Evolutionary conservation across 1,140 invertebrate genomes (phyloP), one percentile per base, ranked within the genome.

Genomic region (Lethrus apterus): DNA sequence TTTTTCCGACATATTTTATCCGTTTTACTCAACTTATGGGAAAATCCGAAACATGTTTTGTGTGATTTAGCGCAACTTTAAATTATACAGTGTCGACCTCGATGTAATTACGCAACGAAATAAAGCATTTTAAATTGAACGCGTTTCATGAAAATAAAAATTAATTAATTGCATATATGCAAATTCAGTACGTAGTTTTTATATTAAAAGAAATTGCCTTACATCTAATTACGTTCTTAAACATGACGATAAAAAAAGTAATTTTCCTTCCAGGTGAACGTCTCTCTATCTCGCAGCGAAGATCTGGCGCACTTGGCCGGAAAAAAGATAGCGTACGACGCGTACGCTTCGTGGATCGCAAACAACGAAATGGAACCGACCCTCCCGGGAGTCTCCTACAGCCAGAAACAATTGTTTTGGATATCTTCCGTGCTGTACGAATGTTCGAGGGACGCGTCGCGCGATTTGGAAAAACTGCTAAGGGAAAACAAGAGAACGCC

Each of bases 251-350:
- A n/a, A n/a, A n/a, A n/a, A n/a, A 9, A 40, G 19, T 17, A 21
- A 21, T 5, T 7, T 14, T 43, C 11, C 1, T 66, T 66, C 10
- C 57, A 90, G 86, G 54, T 91, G 18, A 93, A 93, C 55, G 86
- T 87, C 26, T 81, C 88, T 19, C 88, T 89, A 50, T 90, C 88
- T 1, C 86, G 92, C 68, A 86, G 82, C n/a, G 90, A 94, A 60
- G 93, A 93, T 62, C 89, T 93, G 33, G 90, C 91, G 0, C 89
- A 93, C 78, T 79, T 55, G 2, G 77, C 77, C 13, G 89, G 89
- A 1, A 77, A 93, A 15, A 90, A 90, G 60, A 81, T 89, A 53
- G 86, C 91, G 0, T 93, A 92, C 63, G 73, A 79, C 18, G 87
- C 89, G 0, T 91, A 91, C 64, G 70, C 76, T 24, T 72, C 76